These are phyloP conservation scores for Leptopilina myrica DNA, from an alignment of 2,888 invertebrate species.

Conservation along the genomic window DNA sequence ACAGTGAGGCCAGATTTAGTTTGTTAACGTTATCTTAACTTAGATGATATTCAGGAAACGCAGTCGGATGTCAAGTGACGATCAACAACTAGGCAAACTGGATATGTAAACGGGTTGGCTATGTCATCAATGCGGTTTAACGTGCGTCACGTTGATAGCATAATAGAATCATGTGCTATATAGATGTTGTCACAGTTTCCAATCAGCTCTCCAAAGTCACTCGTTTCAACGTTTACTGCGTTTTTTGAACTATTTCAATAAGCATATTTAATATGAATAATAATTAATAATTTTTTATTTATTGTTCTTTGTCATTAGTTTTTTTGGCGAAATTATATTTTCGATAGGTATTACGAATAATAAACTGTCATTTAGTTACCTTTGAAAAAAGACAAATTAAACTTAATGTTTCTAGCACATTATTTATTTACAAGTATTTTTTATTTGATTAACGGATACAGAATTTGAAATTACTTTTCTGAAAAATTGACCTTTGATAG, in stretches of 20 bases:
- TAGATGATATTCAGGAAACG: conserved; percentile 33
- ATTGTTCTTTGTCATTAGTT: no score
- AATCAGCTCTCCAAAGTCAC: conserved; percentile 49
- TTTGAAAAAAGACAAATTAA: no score
- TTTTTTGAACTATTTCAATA: no score
- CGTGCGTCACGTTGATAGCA: conserved; percentile 72
- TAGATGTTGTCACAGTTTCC: conserved; percentile 49
- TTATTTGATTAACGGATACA: no score
- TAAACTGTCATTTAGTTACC: no score
- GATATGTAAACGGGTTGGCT: conserved; percentile 71
- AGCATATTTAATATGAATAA: no score
- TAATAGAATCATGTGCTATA: conserved; percentile 46
- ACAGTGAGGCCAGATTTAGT: conserved; percentile 20
- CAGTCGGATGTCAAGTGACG: conserved; percentile 30
- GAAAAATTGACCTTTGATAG: no score
- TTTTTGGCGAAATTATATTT: background rate
- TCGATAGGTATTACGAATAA: no score
- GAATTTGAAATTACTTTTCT: no score
- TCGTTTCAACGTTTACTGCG: conserved; percentile 69
- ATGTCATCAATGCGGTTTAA: conserved; percentile 74
- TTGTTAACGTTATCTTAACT: conserved; percentile 16
- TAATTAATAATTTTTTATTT: no score
- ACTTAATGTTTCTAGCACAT: no score
- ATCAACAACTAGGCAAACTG: conserved; percentile 50
- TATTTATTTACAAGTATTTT: no score